These are phyloP conservation scores for Drosophila cardini DNA, from an alignment of 1,140 invertebrate species.

Conservation along the genomic window DNA sequence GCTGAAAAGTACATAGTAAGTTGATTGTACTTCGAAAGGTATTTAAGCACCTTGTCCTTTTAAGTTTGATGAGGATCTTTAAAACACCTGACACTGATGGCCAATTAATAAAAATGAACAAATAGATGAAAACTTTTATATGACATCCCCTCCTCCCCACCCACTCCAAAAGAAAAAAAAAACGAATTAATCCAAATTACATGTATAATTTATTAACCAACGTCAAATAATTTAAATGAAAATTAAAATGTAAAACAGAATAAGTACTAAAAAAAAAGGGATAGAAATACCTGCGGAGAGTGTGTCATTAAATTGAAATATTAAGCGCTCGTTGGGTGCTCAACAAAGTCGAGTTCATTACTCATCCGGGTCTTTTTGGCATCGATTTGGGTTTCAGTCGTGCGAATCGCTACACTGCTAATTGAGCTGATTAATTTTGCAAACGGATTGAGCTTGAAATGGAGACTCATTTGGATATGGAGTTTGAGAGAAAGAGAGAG, in stretches of 20 bases:
- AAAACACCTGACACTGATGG: too few relatives aligned
- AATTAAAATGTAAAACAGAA: not conserved
- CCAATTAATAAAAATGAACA: too few relatives aligned
- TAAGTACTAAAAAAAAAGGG: not conserved
- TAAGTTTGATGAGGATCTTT: too few relatives aligned
- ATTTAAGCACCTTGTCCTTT: too few relatives aligned
- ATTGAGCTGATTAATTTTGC: constrained; percentile 73
- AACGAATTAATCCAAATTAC: not conserved
- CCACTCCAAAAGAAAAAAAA: too few relatives aligned
- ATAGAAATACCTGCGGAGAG: constrained; percentile 10
- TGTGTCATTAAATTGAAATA: constrained; percentile 55
- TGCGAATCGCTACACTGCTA: constrained; percentile 37
- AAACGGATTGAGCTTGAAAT: constrained; percentile 44
- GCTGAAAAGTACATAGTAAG: too few relatives aligned
- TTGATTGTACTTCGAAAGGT: too few relatives aligned
- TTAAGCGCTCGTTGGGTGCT: constrained; percentile 21
- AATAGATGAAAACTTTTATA: not conserved
- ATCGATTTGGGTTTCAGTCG: constrained; percentile 41
- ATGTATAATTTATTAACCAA: not conserved
- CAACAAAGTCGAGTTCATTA: constrained; percentile 38
- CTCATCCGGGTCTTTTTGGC: constrained; percentile 18
- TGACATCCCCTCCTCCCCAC: too few relatives aligned
- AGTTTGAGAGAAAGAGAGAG: not conserved
- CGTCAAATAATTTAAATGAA: not conserved
- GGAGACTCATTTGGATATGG: not conserved